These are phyloP conservation scores for Eledone cirrhosa DNA, from an alignment of 2,888 invertebrate species.

Conservation along the genomic window DNA sequence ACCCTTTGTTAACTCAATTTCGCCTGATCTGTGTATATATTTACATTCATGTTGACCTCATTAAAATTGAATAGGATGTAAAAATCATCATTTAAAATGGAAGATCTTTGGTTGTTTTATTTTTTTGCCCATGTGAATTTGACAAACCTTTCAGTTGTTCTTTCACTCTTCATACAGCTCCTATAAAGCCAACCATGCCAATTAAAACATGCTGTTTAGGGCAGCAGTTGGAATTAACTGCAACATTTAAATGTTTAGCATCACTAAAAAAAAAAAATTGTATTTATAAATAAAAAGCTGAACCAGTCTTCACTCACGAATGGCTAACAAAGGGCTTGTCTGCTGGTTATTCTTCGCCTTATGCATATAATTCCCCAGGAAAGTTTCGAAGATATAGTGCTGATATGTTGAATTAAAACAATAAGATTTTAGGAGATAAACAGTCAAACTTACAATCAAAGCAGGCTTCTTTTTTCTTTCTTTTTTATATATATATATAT, in stretches of 20 bases:
- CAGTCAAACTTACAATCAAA: conserved; percentile 27
- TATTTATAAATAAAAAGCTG: not conserved
- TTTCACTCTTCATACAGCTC: conserved; percentile 27
- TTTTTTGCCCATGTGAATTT: conserved; percentile 25
- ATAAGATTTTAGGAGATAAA: conserved; percentile 24
- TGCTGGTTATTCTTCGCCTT: conserved; percentile 27
- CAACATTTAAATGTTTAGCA: conserved; percentile 21
- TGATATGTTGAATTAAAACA: conserved; percentile 27
- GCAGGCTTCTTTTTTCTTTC: conserved; percentile 15
- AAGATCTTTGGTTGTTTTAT: conserved; percentile 29
- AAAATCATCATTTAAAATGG: conserved; percentile 29
- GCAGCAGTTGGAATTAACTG: conserved; percentile 19
- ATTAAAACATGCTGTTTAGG: conserved; percentile 14
- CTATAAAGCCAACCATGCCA: conserved; percentile 25
- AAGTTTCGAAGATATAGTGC: conserved; percentile 26
- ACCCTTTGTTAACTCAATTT: conserved; percentile 28
- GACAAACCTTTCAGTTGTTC: conserved; percentile 23
- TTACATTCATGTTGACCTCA: conserved; percentile 27
- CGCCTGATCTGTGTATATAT: conserved; percentile 25
- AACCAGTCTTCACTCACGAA: conserved; percentile 26
- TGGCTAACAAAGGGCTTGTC: conserved; percentile 28
- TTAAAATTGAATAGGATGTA: conserved; percentile 28
- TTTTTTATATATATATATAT: not conserved
- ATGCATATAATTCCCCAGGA: conserved; percentile 28
- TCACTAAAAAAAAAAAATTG: not conserved